These are phyloP conservation scores for Phenganax subtilis DNA, from an alignment of 92 coral and sea anemone genomes.

Conservation along the genomic window DNA sequence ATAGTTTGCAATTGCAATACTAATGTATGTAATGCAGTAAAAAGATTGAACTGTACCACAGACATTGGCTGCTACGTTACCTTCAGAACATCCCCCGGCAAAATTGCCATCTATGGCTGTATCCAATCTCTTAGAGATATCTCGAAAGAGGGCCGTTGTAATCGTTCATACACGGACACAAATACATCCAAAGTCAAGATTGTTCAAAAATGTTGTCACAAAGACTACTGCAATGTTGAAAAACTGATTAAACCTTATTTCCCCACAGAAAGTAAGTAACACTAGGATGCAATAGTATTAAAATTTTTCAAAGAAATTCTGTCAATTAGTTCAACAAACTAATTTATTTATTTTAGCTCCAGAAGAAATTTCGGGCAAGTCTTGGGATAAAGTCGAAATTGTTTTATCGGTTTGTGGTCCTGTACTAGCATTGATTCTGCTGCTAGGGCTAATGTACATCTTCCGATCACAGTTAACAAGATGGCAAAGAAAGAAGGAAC, in stretches of 20 bases:
- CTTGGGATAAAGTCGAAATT: slow-evolving; percentile 6
- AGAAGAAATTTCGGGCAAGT: background rate
- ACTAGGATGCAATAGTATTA: background rate
- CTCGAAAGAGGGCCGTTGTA: background rate
- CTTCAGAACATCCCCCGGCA: background rate
- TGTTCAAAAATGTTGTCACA: slow-evolving; percentile 17
- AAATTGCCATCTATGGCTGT: slow-evolving; percentile 11
- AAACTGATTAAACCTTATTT: slow-evolving; percentile 1
- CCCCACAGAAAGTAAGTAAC: slow-evolving; percentile 8
- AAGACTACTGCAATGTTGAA: slow-evolving; percentile 19
- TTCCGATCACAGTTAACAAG: background rate
- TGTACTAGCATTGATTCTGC: background rate
- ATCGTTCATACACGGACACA: too few species aligned
- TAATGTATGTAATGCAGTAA: background rate
- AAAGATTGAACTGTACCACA: slow-evolving; percentile 3
- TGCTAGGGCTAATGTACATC: slow-evolving; percentile 4
- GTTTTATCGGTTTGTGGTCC: slow-evolving; percentile 25
- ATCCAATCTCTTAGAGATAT: background rate
- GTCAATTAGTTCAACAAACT: background rate
- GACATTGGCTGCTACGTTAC: slow-evolving; percentile 12
- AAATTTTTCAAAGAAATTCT: background rate
- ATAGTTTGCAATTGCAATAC: slow-evolving; percentile 19
- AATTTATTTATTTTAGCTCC: background rate
- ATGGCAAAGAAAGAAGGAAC: slow-evolving; percentile 12
- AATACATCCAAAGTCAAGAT: background rate